Evolutionary conservation across 2,888 invertebrate species (phyloP), one percentile per base, ranked within the genome.

Genomic region (Hipparchia semele): DNA sequence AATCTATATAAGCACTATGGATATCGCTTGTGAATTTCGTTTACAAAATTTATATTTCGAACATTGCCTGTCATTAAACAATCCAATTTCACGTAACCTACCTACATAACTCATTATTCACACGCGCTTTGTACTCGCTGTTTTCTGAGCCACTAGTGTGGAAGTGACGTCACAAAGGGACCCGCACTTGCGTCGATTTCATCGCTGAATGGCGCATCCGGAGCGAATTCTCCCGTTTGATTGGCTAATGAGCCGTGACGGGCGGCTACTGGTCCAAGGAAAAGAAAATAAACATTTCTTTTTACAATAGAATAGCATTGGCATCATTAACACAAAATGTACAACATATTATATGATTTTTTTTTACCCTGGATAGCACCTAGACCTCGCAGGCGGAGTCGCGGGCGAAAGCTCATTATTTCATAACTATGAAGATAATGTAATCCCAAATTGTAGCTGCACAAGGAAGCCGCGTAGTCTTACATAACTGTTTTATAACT

Each of bases 401-500:
- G 33, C 59, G 2, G 7, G 8, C 58, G 13, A 58, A 58, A 6
- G 6, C 54, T 6, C 6, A 7, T 7, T 2, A 1, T 5, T 39
- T 39, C 39, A 39, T 39, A 39, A 39, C 5, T 4, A 39, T 39
- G 39, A 39, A 8, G 13, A 8, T 56, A 8, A 6, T 51, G 23
- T 33, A 51, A 51, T 51, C 49, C 7, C 51, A 51, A 49, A 51
- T 23, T 51, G n/a, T 23, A 60, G 39, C 23, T 23, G 23, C 64
- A 64, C 33, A 64, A 65, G 51, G 23, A 23, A 65, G 51, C 64
- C 6, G 2, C 23, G 13, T 10, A 23, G 46, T 33, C 65, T 53
- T 65, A 65, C 65, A 39, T 67, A 67, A 58, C 67, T 67, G 67
- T 13, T 67, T 67, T 67, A 68, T 68, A 67, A 73, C 71, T 75